Conservation (phyloP, 2,888 invertebrate species). For the Anorthoa munda region DNA sequence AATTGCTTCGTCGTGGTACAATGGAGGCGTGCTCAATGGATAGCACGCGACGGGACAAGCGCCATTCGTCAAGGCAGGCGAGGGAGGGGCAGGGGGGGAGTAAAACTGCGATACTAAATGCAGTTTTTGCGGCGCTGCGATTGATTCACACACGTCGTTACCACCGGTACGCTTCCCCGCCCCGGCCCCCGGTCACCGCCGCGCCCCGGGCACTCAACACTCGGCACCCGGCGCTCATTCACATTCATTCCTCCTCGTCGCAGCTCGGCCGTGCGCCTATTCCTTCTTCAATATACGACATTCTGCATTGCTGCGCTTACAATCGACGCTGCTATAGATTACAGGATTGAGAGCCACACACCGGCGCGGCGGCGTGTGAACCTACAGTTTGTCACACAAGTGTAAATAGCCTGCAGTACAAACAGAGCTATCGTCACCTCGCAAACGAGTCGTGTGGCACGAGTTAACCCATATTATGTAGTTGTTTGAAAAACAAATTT, state of each 20-base stretch:
- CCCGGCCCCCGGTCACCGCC: background rate
- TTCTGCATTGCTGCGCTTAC: slow-evolving; percentile 21
- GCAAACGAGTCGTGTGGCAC: background rate
- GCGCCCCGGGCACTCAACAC: background rate
- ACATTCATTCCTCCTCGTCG: slow-evolving; percentile 21
- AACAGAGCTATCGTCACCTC: slow-evolving; percentile 9
- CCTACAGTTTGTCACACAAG: background rate
- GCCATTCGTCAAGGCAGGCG: slow-evolving; percentile 39
- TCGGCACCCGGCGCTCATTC: slow-evolving; percentile 3
- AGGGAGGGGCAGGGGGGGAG: background rate
- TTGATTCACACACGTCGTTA: slow-evolving; percentile 51
- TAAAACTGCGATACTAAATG: slow-evolving; percentile 40
- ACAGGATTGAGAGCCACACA: background rate
- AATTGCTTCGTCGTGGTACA: slow-evolving; percentile 36
- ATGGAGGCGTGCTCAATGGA: slow-evolving; percentile 28
- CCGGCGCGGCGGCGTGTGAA: background rate
- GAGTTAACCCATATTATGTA: background rate
- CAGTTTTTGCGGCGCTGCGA: slow-evolving; percentile 39
- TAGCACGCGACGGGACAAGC: slow-evolving; percentile 39
- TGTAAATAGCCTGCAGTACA: background rate
- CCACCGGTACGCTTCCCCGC: background rate
- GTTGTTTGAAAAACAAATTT: background rate
- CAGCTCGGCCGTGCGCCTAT: slow-evolving; percentile 5
- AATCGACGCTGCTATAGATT: background rate
- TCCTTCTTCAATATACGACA: slow-evolving; percentile 40